A percentile compares a stretch with the other conserved stretches of the same genome.
These are phyloP conservation scores for Habroteleia sp. DNA, from an alignment of 2,888 invertebrate species.

Conservation along the genomic window DNA sequence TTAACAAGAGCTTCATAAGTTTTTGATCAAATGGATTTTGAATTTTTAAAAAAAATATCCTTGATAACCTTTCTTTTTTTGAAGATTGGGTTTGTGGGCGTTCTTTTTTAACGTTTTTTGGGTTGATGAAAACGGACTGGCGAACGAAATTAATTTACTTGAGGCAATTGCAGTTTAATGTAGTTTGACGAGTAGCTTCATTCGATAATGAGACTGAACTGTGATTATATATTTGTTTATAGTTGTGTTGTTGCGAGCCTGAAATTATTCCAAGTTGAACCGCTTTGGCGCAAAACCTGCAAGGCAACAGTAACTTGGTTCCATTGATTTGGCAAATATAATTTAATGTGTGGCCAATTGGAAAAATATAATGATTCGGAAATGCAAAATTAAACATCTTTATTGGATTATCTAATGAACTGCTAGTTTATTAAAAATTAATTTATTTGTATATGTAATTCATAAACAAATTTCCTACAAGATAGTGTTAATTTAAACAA, in stretches of 20 bases:
- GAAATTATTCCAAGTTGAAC: slow-evolving; percentile 15
- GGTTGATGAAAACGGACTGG: slow-evolving; percentile 17
- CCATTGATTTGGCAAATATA: slow-evolving; percentile 23
- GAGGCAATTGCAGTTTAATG: slow-evolving; percentile 33
- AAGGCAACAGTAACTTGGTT: slow-evolving; percentile 33
- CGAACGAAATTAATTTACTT: slow-evolving; percentile 38
- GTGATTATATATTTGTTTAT: slow-evolving; percentile 44
- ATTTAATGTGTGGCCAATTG: slow-evolving; percentile 18
- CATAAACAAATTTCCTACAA: no score
- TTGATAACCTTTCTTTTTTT: no score
- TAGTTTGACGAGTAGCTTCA: slow-evolving; percentile 35
- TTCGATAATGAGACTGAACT: slow-evolving; percentile 34
- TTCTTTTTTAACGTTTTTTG: slow-evolving; percentile 27
- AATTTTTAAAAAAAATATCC: no score
- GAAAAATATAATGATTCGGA: slow-evolving; percentile 10
- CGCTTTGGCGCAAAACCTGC: slow-evolving; percentile 28
- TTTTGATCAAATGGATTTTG: no score
- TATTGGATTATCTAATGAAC: no score
- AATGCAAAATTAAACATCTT: no score
- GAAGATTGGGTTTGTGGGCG: no score
- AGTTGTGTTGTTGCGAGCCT: slow-evolving; percentile 21
- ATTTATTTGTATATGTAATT: no score
- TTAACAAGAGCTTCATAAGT: neutral
- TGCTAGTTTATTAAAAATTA: no score
- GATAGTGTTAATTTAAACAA: no score